These are phyloP conservation scores for Glossophaga mutica DNA, from an alignment of 2,797 vertebrate species.

Conservation along the genomic window DNA sequence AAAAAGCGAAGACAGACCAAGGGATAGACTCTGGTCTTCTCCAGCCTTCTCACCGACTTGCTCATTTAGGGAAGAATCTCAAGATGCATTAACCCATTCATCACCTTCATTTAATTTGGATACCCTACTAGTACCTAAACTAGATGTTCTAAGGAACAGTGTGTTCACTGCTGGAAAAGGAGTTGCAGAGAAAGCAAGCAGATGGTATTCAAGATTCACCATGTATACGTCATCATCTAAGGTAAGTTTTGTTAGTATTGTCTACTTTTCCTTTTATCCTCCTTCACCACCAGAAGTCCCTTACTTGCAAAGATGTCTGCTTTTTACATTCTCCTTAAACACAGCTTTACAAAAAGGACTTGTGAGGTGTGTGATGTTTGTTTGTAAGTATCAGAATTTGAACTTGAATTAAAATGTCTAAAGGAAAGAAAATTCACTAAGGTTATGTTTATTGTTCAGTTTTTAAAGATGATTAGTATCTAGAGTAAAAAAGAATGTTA, in stretches of 20 bases:
- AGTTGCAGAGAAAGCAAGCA: slow-evolving; percentile 97
- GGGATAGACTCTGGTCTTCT: slow-evolving; percentile 91
- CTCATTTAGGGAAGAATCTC: slow-evolving; percentile 81
- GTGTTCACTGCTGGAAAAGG: slow-evolving; percentile 97
- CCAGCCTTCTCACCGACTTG: slow-evolving; percentile 91
- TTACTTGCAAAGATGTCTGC: not conserved
- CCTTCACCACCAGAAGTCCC: not conserved
- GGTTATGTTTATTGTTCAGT: not conserved
- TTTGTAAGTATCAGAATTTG: slow-evolving; percentile 7
- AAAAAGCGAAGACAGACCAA: slow-evolving; percentile 83
- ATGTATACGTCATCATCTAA: slow-evolving; percentile 90
- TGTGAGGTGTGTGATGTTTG: not conserved
- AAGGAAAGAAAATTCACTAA: slow-evolving; percentile 13
- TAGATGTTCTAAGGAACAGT: slow-evolving; percentile 94
- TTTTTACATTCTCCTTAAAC: slow-evolving; percentile 22
- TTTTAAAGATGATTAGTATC: slow-evolving; percentile 35
- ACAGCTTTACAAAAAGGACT: slow-evolving; percentile 5
- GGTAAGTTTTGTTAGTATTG: slow-evolving; percentile 69
- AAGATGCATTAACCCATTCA: slow-evolving; percentile 78
- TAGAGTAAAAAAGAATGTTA: not conserved
- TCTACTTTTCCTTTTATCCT: not conserved
- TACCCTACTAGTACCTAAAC: slow-evolving; percentile 91
- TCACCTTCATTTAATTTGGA: slow-evolving; percentile 95
- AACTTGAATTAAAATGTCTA: not conserved
- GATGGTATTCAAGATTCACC: slow-evolving; percentile 94